Evolutionary conservation across 37 sponge, comb jelly and placozoan genomes (phyloP).

Genomic region (Beroe forskalii): DNA sequence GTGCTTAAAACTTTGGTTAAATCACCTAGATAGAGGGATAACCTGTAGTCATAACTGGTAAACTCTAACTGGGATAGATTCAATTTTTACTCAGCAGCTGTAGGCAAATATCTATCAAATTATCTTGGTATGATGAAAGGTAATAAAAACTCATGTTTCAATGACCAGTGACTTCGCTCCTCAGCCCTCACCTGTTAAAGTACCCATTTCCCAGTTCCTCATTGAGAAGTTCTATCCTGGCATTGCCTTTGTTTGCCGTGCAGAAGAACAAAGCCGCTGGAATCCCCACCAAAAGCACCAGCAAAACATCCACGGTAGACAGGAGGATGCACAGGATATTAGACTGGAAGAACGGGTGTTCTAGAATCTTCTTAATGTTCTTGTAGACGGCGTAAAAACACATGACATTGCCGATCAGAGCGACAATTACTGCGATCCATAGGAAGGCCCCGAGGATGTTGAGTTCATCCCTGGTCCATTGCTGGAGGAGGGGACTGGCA

Average conservation of each 20-base stretch:
- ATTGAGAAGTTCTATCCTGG: background rate
- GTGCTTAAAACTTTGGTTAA: too few species aligned
- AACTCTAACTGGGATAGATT: too few species aligned
- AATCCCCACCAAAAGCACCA: conserved; percentile 10
- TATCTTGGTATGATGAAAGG: too few species aligned
- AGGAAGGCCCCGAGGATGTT: conserved; percentile 5
- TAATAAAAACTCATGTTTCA: too few species aligned
- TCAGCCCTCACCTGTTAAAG: conserved; percentile 1
- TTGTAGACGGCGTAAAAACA: conserved; percentile 54
- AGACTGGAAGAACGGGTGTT: conserved; percentile 60
- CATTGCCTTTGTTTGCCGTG: background rate
- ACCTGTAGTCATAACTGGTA: too few species aligned
- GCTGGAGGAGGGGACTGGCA: background rate
- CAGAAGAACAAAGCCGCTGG: conserved; percentile 10
- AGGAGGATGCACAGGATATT: conserved; percentile 13
- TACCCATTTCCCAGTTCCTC: background rate
- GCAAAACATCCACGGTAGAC: conserved; percentile 4
- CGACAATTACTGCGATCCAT: background rate
- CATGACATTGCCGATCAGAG: background rate
- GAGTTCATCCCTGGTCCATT: conserved; percentile 2
- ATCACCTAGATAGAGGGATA: too few species aligned
- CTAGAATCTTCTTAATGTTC: conserved; percentile 14
- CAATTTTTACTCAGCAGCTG: too few species aligned
- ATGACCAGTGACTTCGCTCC: too few species aligned
- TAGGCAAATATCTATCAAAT: too few species aligned